Evolutionary conservation across 37 sponge, comb jelly and placozoan species (phyloP).

Genomic region (Beroe ovata): DNA sequence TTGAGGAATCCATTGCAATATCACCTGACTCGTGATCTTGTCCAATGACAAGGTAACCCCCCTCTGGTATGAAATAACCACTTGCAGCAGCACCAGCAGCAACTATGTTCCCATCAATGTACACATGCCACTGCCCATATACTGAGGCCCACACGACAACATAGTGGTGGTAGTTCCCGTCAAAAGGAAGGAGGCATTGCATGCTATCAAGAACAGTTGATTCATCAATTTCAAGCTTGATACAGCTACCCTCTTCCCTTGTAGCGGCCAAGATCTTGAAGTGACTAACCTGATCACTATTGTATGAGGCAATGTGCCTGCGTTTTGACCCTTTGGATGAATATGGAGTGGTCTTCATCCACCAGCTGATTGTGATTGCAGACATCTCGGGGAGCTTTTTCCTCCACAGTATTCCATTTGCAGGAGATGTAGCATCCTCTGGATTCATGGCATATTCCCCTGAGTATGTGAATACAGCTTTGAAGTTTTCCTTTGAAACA

Average conservation of each 20-base stretch:
- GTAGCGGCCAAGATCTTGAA: constrained; percentile 35
- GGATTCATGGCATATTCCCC: constrained; percentile 11
- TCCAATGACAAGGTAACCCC: constrained; percentile 25
- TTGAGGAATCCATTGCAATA: background rate
- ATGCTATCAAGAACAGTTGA: background rate
- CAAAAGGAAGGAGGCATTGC: background rate
- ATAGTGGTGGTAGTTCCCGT: constrained; percentile 59
- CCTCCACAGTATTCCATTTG: background rate
- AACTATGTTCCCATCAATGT: constrained; percentile 40
- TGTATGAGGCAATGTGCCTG: background rate
- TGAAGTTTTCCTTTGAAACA: constrained; percentile 4
- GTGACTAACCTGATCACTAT: background rate
- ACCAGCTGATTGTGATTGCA: constrained; percentile 7
- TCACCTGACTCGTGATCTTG: background rate
- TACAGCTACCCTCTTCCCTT: constrained; percentile 4
- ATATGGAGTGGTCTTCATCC: constrained; percentile 45
- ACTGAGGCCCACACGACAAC: background rate
- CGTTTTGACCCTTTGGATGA: background rate
- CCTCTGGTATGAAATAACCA: background rate
- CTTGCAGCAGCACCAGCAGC: background rate
- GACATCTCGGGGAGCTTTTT: constrained; percentile 35
- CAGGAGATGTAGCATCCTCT: background rate
- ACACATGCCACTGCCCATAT: constrained; percentile 53
- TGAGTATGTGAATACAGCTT: constrained; percentile 14
- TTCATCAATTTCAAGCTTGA: constrained; percentile 22